Evolutionary conservation across 2,797 vertebrate species (phyloP), one percentile per base, ranked within the genome.

Genomic region (Dendrocincla tyrannina): DNA sequence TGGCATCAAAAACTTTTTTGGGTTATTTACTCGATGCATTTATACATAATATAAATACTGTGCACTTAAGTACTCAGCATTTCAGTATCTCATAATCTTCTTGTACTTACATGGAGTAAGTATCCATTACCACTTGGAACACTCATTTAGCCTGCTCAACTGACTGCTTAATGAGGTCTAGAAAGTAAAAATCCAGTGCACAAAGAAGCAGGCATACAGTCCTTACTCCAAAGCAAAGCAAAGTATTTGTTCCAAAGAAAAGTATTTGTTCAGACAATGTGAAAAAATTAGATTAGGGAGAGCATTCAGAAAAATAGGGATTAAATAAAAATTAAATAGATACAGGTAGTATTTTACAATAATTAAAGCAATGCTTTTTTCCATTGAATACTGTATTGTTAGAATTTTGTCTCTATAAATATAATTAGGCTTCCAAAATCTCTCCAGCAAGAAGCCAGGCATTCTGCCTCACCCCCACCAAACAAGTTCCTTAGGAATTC

Each of bases 131-230:
- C 73, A 74, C 85, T 85, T 72, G 68, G 69, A 96, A 83, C 79
- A 64, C 63, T 94, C 93, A 91, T 95, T 96, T 93, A 89, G 82
- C 58, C 70, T 89, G 93, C 95, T 96, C 94, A 93, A 89, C 93
- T 95, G 94, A 93, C 91, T 95, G 94, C 89, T 72, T 96, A 95
- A 95, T 94, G 91, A 96, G 32, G 56, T 74, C 88, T 93, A 76
- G 32, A 77, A 89, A 92, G 79, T 13, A 58, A 89, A 89, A 94
- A 52, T n/a, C 72, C 53, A 81, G 5, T 1, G 47, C 3, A 69
- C 73, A 67, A 81, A 39, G 53, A 58, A 64, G n/a, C 33, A 62
- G 10, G 22, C 3, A 7, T 19, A 10, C 17, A 39, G 13, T 37
- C 4, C 69, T 49, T 41, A 16, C 41, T 60, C 11, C 41, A 76